Base-by-base conservation (phyloP, 2,113 vertebrate genomes). In the Carollia perspicillata region DNA sequence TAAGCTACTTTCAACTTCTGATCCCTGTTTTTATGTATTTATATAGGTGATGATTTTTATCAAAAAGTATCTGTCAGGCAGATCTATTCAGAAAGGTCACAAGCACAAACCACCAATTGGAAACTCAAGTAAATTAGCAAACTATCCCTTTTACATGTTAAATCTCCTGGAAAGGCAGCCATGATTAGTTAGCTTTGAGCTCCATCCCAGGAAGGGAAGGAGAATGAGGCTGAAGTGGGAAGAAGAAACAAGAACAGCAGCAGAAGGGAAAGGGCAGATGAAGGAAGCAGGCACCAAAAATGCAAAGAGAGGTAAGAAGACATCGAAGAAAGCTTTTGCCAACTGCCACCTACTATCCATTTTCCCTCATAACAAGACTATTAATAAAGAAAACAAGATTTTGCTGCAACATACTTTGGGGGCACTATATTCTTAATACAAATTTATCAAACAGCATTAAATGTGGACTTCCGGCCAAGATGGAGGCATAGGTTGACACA, bases 301-400 rank as follows among this genome's bases (percentile, higher is more conserved):
- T 74, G 28, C 44, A 86, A 63, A 90, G 44, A 92, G 51, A 77
- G 60, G 23, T 66, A 94, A 71, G 90, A 93, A 74, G 33, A 85
- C 20, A 90, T 16, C 44, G 80, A 96, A 88, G 78, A 94, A n/a
- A 89, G 91, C 95, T 37, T 94, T 55, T 69, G 42, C n/a, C 30
- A 79, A 89, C 6, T 94, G 74, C 78, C 80, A 49, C 35, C 63
- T 75, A 92, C 18, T 88, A 44, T 58, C 51, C 49, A 85, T 88
- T 77, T 93, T 90, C 53, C n/a, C 33, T 93, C 66, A 84, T 18
- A 58, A 30, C 60, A 92, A 74, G 51, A 11, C 44, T 83, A 28
- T 79, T 89, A 93, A 89, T 9, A 84, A 17, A 93, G 33, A 85
- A 87, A 92, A 93, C 30, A 94, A 90, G 83, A 79, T 53, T 86